Conservation (phyloP, 2,888 invertebrate species). For the Drosophila recens region DNA sequence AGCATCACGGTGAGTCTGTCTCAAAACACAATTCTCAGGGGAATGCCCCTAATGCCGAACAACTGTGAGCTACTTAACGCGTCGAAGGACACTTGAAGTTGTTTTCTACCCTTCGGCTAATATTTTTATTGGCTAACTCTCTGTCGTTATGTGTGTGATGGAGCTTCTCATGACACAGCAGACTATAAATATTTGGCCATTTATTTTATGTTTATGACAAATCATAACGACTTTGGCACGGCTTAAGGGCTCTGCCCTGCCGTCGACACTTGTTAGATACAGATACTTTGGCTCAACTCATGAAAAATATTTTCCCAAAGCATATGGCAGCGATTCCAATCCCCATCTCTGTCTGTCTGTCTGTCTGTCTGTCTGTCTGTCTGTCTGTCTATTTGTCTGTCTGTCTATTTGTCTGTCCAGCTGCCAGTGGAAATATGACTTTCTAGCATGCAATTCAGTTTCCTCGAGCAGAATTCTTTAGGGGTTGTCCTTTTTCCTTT, state of each 20-base stretch:
- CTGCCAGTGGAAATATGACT: slow-evolving; percentile 68
- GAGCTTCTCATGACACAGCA: slow-evolving; percentile 62
- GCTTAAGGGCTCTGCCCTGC: slow-evolving; percentile 72
- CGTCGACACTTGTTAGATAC: slow-evolving; percentile 74
- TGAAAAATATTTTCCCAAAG: slow-evolving; percentile 62
- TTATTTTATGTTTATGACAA: slow-evolving; percentile 81
- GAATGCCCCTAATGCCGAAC: slow-evolving; percentile 15
- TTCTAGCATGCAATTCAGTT: slow-evolving; percentile 61
- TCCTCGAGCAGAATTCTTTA: slow-evolving; percentile 18
- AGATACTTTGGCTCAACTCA: slow-evolving; percentile 62
- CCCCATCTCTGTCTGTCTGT: background rate
- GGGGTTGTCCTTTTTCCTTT: background rate
- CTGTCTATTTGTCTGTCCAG: slow-evolving; percentile 15
- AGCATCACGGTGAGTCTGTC: slow-evolving; percentile 76
- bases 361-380: slow-evolving; percentile 16
- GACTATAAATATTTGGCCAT: slow-evolving; percentile 79
- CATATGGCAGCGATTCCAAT: slow-evolving; percentile 40
- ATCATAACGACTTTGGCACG: slow-evolving; percentile 77
- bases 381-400: too few species aligned
- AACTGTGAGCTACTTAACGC: slow-evolving; percentile 40
- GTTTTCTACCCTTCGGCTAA: slow-evolving; percentile 45
- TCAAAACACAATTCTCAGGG: background rate
- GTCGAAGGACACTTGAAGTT: slow-evolving; percentile 48
- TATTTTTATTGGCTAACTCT: slow-evolving; percentile 52
- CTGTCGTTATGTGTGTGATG: slow-evolving; percentile 5